Percentiles rank a stretch among this genome's conserved stretches.
phyloP scores from a whole-genome alignment of 2,113 vertebrate species.

The Tragelaphus buxtoni region DNA sequence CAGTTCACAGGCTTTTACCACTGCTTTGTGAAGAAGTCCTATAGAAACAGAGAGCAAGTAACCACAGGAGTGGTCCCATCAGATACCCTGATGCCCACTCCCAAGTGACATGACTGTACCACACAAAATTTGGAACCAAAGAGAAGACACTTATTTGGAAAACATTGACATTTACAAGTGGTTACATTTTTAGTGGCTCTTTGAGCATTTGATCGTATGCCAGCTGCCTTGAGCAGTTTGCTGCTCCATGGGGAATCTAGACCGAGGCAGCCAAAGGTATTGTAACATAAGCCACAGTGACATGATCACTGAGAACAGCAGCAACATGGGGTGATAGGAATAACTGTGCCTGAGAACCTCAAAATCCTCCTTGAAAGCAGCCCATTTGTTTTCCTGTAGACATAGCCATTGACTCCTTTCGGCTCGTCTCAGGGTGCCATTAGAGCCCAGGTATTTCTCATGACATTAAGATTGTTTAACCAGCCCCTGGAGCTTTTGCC shows the following conservation, averaged over 20 bases:
- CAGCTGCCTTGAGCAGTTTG: conserved; percentile 44
- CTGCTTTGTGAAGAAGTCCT: conserved; percentile 31
- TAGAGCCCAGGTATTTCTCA: not conserved
- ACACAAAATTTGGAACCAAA: conserved; percentile 52
- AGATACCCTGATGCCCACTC: not conserved
- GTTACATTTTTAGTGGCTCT: conserved; percentile 70
- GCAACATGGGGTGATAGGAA: not conserved
- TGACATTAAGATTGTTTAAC: not conserved
- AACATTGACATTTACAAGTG: conserved; percentile 54
- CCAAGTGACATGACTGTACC: conserved; percentile 33
- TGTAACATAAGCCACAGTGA: conserved; percentile 40
- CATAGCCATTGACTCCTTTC: not conserved
- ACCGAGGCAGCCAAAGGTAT: conserved; percentile 43
- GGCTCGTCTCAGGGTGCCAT: conserved; percentile 5
- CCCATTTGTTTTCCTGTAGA: conserved; percentile 34
- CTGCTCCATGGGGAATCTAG: conserved; percentile 60
- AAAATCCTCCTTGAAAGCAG: not conserved
- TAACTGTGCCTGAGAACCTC: conserved; percentile 30
- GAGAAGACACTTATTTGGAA: conserved; percentile 13
- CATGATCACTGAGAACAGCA: conserved; percentile 14
- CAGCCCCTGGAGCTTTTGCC: not conserved
- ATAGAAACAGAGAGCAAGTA: conserved; percentile 40
- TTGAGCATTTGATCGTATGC: conserved; percentile 59
- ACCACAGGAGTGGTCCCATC: conserved; percentile 19
- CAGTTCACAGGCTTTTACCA: not conserved